Percentiles rank a stretch among this genome's conserved stretches.
phyloP scores from a whole-genome alignment of 2,797 vertebrate species.

The Semaprochilodus insignis region DNA sequence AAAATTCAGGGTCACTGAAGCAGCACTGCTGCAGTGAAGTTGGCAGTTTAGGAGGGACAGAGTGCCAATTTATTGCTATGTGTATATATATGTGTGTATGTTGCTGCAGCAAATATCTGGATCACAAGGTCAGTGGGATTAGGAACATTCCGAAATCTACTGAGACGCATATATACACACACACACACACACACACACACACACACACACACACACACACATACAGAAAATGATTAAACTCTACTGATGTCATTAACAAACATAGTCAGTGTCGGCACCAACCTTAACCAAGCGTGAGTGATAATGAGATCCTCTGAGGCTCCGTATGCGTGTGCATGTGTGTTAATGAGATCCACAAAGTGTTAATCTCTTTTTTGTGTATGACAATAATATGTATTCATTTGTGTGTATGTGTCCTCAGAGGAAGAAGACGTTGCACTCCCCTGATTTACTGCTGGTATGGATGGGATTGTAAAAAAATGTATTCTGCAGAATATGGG shows the following conservation, averaged over 20 bases:
- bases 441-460: not conserved
- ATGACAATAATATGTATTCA: constrained; percentile 39
- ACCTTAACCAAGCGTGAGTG: constrained; percentile 15
- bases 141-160: constrained; percentile 37
- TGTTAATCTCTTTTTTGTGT: constrained; percentile 35
- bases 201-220: not conserved
- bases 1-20: constrained; percentile 6
- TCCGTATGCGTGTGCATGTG: constrained; percentile 1
- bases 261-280: constrained; percentile 6
- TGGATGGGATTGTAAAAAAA: not conserved
- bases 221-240: constrained; percentile 33
- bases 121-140: constrained; percentile 62
- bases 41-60: not conserved
- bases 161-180: not conserved
- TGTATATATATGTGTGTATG: not conserved
- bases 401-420: constrained; percentile 12
- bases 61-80: not conserved
- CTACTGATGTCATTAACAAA: constrained; percentile 5
- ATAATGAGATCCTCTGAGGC: constrained; percentile 9
- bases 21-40: not conserved
- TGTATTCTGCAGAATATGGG: constrained; percentile 17
- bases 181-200: not conserved
- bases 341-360: constrained; percentile 39
- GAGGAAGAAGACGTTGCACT: not conserved
- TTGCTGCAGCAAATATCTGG: constrained; percentile 50